Base-by-base conservation (phyloP, 2,888 invertebrate genomes). In the Agrotis clavis region DNA sequence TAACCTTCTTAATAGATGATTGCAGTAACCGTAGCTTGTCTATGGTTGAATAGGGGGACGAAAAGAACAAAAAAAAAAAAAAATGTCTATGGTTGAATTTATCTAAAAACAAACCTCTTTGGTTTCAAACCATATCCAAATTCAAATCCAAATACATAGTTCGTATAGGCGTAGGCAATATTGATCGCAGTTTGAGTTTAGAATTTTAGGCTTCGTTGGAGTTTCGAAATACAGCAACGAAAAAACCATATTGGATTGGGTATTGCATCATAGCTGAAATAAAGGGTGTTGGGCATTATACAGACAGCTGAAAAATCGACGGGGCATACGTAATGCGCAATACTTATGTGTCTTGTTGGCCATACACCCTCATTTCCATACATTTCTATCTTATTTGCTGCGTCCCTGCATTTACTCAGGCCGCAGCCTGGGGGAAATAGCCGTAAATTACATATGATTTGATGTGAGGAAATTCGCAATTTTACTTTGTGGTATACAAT, bases 321-420 rank as follows among this genome's bases (percentile, higher is more conserved):
- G 73, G 66, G 54, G 73, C 71, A 79, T 71, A 78, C 77, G 56
- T 84, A 83, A 84, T 83, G 62, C 74, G 78, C 71, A 74, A 76
- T 81, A 82, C 65, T 78, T 81, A 75, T 60, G 74, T 73, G 80
- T 71, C 71, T 74, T 72, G 68, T 74, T 82, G 74, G 64, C 66
- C 67, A 78, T 71, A 72, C 59, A 72, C 63, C 66, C 79, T 83
- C 76, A 83, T 83, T 81, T 77, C 71, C 84, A 84, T 84, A 84
- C 81, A 79, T 83, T 79, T 75, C 74, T 77, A 81, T 84, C 78
- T 83, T 70, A 84, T 84, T 84, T 84, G 71, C 81, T 81, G 84
- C 85, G 78, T 79, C 74, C 63, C 81, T 84, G 83, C 81, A 83
- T 63, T 84, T 77, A 77, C 59, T 76, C 74, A 74, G 67, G 51